Evolutionary conservation across 2,797 vertebrate genomes (phyloP).

Genomic region (Falco biarmicus): DNA sequence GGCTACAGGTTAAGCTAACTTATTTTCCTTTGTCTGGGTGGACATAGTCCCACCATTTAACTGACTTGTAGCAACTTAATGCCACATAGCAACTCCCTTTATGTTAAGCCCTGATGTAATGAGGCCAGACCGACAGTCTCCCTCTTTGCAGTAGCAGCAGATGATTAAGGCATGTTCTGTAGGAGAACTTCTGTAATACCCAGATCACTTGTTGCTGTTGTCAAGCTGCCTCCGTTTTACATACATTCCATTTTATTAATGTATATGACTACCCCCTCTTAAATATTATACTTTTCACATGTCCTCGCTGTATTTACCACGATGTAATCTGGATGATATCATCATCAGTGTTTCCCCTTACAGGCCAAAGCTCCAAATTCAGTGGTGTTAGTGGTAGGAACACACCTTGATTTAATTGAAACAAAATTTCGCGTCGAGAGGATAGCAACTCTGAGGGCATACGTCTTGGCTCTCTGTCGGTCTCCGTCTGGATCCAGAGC

Average conservation of each 20-base stretch:
- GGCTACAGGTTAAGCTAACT: background rate
- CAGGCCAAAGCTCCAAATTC: constrained; percentile 95
- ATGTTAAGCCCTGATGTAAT: background rate
- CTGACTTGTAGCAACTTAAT: background rate
- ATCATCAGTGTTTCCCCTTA: background rate
- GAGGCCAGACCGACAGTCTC: background rate
- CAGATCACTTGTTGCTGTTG: background rate
- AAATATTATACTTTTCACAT: background rate
- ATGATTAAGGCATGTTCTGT: background rate
- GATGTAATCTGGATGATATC: background rate
- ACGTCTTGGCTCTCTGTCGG: constrained; percentile 92
- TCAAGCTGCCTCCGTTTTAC: background rate
- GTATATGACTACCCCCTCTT: background rate
- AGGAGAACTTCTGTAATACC: background rate
- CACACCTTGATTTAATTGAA: constrained; percentile 94
- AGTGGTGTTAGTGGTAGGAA: constrained; percentile 92
- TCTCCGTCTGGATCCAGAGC: constrained; percentile 92
- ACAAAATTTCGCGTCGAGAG: constrained; percentile 92
- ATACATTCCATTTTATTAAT: background rate
- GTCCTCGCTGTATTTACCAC: background rate
- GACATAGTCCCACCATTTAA: background rate
- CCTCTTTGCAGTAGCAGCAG: constrained; percentile 12
- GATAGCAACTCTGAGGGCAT: constrained; percentile 91
- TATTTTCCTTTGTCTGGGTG: background rate
- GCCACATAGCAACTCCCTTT: background rate